Conservation (phyloP, 2,113 vertebrate genomes). For the Nasalis larvatus region DNA sequence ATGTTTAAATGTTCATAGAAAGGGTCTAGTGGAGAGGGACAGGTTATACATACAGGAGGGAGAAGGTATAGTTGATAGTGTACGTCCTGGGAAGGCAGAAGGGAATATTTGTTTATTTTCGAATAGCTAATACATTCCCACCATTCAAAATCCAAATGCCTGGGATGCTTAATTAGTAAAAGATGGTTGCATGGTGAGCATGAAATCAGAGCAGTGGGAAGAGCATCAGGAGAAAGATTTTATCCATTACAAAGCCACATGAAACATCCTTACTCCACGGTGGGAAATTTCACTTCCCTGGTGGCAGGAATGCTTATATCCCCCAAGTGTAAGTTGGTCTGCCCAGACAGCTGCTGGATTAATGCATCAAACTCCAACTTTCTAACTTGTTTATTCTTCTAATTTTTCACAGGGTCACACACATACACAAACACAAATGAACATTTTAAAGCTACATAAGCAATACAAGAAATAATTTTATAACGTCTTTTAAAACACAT, state of each 20-base stretch:
- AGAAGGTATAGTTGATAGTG: not conserved
- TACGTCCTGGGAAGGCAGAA: not conserved
- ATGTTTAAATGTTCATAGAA: not conserved
- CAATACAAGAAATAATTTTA: not conserved
- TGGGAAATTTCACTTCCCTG: not conserved
- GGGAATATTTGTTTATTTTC: not conserved
- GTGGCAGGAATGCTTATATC: not conserved
- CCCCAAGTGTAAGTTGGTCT: not conserved
- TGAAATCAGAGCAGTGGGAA: not conserved
- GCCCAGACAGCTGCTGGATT: not conserved
- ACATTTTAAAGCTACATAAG: not conserved
- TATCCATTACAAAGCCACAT: not conserved
- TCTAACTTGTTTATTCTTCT: not conserved
- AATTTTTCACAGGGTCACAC: not conserved
- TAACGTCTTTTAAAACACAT: not conserved
- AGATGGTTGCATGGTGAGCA: not conserved
- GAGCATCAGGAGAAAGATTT: not conserved
- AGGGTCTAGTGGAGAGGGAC: not conserved
- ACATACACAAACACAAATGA: not conserved
- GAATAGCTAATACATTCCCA: not conserved
- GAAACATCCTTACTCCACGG: not conserved
- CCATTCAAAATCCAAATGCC: conserved; percentile 10
- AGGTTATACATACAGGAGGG: not conserved
- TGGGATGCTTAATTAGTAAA: not conserved
- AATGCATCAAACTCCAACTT: not conserved